These are phyloP conservation scores for Galbula dea DNA, from an alignment of 2,113 vertebrate genomes.

Conservation along the genomic window DNA sequence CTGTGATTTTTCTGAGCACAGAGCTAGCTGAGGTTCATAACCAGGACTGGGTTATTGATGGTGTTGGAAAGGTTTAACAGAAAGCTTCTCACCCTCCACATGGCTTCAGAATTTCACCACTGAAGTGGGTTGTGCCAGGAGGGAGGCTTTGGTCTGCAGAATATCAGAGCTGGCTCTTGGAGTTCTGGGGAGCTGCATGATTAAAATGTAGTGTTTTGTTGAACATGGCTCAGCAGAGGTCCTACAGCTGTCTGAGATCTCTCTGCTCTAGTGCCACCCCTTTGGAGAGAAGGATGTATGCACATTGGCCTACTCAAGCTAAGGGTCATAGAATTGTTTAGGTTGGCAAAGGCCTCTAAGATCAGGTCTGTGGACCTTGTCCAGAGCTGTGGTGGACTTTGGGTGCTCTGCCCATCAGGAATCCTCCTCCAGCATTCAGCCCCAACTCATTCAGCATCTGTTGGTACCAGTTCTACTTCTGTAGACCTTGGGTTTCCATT, in stretches of 20 bases:
- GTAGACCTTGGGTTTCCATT: neutral
- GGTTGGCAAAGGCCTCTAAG: no score
- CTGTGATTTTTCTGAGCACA: slow-evolving; percentile 2
- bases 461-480: neutral
- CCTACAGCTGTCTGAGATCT: neutral
- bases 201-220: neutral
- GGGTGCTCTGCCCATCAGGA: neutral
- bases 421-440: neutral
- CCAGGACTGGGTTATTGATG: neutral
- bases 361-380: no score
- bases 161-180: neutral
- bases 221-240: neutral
- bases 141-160: neutral
- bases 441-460: neutral
- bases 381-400: neutral
- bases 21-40: neutral
- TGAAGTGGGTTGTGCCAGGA: neutral
- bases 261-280: neutral
- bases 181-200: neutral
- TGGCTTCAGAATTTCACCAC: neutral
- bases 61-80: slow-evolving; percentile 8
- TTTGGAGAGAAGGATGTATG: fast-evolving
- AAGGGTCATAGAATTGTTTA: no score
- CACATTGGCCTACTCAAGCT: neutral
- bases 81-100: neutral